phyloP scores from a whole-genome alignment of 2,113 vertebrate genomes.

The Chloropsis cyanopogon region DNA sequence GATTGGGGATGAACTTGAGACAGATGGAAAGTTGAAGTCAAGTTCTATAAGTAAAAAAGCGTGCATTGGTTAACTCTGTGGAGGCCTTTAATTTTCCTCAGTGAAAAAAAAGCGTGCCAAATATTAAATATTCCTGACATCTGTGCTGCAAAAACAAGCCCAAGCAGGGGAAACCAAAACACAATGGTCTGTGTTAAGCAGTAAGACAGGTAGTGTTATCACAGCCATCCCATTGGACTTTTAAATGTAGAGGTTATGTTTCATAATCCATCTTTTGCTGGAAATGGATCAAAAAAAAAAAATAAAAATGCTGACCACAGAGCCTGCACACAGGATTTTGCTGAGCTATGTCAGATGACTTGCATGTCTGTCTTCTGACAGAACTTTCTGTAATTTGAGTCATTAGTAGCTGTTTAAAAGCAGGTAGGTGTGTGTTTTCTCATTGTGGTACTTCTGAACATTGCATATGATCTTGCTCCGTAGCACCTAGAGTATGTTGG shows the following conservation, averaged over 20 bases:
- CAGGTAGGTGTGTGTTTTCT: neutral
- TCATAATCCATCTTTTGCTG: neutral
- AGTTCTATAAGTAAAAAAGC: neutral
- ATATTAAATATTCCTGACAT: neutral
- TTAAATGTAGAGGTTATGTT: neutral
- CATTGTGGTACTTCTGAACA: neutral
- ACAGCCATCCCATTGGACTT: neutral
- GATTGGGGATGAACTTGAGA: constrained; percentile 35
- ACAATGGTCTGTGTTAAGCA: neutral
- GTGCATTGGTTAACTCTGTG: neutral
- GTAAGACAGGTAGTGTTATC: neutral
- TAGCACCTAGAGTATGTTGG: neutral
- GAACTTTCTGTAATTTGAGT: neutral
- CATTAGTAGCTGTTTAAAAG: neutral
- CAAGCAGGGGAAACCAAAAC: neutral
- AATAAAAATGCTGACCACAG: neutral
- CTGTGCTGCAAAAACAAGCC: neutral
- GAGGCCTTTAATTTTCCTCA: constrained; percentile 17
- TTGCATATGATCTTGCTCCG: neutral
- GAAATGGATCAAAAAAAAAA: neutral
- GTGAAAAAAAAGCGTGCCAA: neutral
- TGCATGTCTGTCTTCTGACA: neutral
- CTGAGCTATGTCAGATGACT: neutral
- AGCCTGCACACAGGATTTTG: neutral
- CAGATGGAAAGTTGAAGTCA: constrained; percentile 31